A percentile compares a stretch with the other conserved stretches of the same genome.
Conservation (phyloP, 2,888 invertebrate genomes). For the Apeira syringaria region DNA sequence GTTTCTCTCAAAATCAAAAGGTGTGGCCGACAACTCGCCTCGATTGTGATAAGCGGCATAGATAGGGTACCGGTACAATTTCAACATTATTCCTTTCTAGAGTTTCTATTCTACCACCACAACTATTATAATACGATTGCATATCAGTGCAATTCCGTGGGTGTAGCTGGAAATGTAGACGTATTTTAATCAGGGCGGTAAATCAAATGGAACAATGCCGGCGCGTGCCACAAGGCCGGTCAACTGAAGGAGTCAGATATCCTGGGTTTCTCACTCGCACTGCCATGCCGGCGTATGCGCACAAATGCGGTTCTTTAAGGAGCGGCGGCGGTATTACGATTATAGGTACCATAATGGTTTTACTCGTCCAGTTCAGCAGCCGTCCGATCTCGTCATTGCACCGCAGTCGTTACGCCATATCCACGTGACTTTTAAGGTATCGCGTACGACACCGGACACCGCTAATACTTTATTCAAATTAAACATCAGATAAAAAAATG, state of each 20-base stretch:
- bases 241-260: slow-evolving; percentile 63
- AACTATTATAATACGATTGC: slow-evolving; percentile 17
- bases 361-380: slow-evolving; percentile 55
- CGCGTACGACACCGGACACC: slow-evolving; percentile 56
- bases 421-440: slow-evolving; percentile 28
- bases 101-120: slow-evolving; percentile 40
- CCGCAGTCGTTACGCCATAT: slow-evolving; percentile 47
- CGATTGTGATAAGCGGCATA: slow-evolving; percentile 40
- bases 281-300: slow-evolving; percentile 34
- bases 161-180: slow-evolving; percentile 44
- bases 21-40: slow-evolving; percentile 33
- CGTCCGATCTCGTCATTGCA: slow-evolving; percentile 59
- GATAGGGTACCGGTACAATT: slow-evolving; percentile 42
- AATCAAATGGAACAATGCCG: slow-evolving; percentile 65
- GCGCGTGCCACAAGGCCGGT: slow-evolving; percentile 82
- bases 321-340: slow-evolving; percentile 48
- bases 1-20: slow-evolving; percentile 33
- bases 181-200: slow-evolving; percentile 61
- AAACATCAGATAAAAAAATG: slow-evolving; percentile 48
- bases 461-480: slow-evolving; percentile 72
- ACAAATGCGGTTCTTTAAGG: slow-evolving; percentile 57
- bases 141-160: slow-evolving; percentile 38
- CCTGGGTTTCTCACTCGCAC: slow-evolving; percentile 60
- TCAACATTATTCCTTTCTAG: slow-evolving; percentile 47
- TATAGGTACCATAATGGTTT: slow-evolving; percentile 58